Evolutionary conservation across 2,113 vertebrate genomes (phyloP), one percentile per base, ranked within the genome.

Genomic region (Sturnus vulgaris): DNA sequence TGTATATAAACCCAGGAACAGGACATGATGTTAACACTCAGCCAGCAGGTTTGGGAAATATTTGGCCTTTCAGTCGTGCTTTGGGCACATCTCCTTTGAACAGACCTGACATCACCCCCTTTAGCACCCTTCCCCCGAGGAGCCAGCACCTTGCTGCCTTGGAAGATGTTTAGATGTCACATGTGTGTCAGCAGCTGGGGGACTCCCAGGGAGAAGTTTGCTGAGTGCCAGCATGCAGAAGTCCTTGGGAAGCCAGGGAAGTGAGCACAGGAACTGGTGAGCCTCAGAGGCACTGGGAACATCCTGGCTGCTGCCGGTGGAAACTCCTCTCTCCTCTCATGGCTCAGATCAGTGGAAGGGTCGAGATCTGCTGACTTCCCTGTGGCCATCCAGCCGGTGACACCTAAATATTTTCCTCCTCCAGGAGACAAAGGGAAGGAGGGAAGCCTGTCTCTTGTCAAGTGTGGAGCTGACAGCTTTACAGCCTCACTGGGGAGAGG

Each of bases 401-500:
- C 93, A 96, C 86, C 85, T 93, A 91, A 78, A 94, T 71, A 53
- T 90, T 93, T 85, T 63, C 90, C 85, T 83, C 31, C 59, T 88
- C 35, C 76, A 94, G 94, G 92, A 95, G 76, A 96, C 94, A 96
- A 96, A 98, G 60, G 81, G 71, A 96, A 95, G 82, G 59, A 84
- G 50, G 61, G 76, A 21, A 0, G 79, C 93, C 98, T 98, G 98
- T 96, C 50, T 97, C 96, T 95, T 95, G 95, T 98, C 97, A 97
- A 71, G 42, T 21, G 89, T 66, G 60, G 84, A 90, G 91, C 86
- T 97, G 98, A 98, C 97, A 98, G 97, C 76, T 98, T 98, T 98
- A 98, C 93, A 95, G 93, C 91, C 95, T 91, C 73, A 10, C 81
- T 82, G 86, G 96, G 94, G 94, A 94, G 82, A 97, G 95, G 93